Evolutionary conservation across 2,888 invertebrate species (phyloP), one percentile per base, ranked within the genome.

Genomic region (Andricus curvator): DNA sequence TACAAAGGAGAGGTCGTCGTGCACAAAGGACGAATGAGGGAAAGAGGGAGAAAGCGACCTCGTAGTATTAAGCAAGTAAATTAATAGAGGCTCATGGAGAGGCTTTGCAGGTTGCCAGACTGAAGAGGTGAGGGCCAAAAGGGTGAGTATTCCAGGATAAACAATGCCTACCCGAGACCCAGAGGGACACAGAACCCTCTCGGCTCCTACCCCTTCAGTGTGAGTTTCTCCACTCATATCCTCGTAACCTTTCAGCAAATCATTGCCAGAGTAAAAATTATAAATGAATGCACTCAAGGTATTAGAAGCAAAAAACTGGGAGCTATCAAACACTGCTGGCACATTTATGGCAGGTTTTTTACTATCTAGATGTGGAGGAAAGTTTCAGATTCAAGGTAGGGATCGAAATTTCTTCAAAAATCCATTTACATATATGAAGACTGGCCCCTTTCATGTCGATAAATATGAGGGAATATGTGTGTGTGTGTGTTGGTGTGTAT

Each of bases 61-160:
- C 84, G 90, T 88, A 91, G 91, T 91, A 91, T 91, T 91, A 91
- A 91, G 91, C 91, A 90, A 91, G 90, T 91, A 91, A 91, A 91
- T 91, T 91, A 91, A 91, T 91, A 91, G 91, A 89, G 89, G 91
- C 90, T 91, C 87, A 85, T 83, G 80, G 81, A 85, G 83, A 84
- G 82, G 83, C 84, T 83, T 74, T 84, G 84, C 80, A 79, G 84
- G 79, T 64, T 79, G 78, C 64, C 70, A 80, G 80, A 41, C 68
- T 51, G 22, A 17, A 78, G 82, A 87, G 87, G 87, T 78, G 83
- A 68, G 85, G 51, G 70, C 51, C 29, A 33, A 20, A 62, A 84
- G 86, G 88, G 87, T 90, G 89, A 87, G 89, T 88, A 90, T 89
- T 89, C 89, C 86, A 86, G 83, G 88, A 91, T 90, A 91, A 91